These are phyloP conservation scores for Chelonia mydas DNA, from an alignment of 2,797 vertebrate species.

Conservation along the genomic window DNA sequence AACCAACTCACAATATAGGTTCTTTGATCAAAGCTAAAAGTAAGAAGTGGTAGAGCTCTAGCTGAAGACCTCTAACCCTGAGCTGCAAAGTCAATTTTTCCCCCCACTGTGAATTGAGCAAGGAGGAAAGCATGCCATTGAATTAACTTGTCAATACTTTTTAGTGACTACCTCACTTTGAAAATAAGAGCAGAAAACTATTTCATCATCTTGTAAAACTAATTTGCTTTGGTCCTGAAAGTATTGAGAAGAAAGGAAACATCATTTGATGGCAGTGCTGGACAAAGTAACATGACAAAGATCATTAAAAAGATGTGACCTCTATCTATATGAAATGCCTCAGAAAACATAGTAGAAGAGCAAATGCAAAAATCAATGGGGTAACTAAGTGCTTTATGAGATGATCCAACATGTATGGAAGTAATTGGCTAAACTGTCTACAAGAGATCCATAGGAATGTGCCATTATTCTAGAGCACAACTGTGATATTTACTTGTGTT, in stretches of 20 bases:
- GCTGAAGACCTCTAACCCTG: conserved; percentile 11
- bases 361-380: not conserved
- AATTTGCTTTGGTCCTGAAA: conserved; percentile 7
- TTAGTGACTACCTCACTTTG: not conserved
- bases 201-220: not conserved
- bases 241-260: not conserved
- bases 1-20: conserved; percentile 1
- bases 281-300: not conserved
- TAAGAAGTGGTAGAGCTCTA: not conserved
- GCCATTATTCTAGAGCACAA: not conserved
- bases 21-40: conserved; percentile 17
- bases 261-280: not conserved
- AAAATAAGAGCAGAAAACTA: not conserved
- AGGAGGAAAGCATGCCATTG: not conserved
- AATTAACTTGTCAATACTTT: not conserved
- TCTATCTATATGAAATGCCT: not conserved
- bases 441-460: no score
- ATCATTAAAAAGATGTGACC: not conserved
- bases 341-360: not conserved
- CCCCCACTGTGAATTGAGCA: not conserved
- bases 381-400: not conserved
- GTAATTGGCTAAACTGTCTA: not conserved
- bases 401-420: not conserved
- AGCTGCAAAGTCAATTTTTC: not conserved
- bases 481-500: not conserved